A percentile compares a stretch with the other conserved stretches of the same genome.
Evolutionary conservation across 2,797 vertebrate genomes (phyloP).

Genomic region (Vireo griseus): DNA sequence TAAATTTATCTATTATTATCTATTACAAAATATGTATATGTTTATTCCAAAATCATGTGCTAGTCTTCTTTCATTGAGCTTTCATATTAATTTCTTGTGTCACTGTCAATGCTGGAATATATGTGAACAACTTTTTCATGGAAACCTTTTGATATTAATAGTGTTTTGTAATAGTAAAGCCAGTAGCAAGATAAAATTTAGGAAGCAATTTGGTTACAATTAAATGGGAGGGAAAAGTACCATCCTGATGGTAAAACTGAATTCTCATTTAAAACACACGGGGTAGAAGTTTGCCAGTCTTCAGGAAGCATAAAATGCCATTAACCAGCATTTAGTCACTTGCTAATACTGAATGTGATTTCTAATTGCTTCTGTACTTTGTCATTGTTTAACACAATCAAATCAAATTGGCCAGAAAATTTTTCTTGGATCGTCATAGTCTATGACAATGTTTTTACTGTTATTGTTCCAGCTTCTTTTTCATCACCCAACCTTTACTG

Average conservation of each 20-base stretch:
- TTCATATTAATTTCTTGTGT: not conserved
- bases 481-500: slow-evolving; percentile 66
- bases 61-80: not conserved
- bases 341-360: slow-evolving; percentile 36
- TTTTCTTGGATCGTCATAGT: slow-evolving; percentile 59
- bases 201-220: not conserved
- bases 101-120: not conserved
- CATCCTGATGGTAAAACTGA: not conserved
- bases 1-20: not conserved
- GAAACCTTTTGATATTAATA: not conserved
- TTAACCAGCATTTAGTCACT: slow-evolving; percentile 39
- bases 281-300: not conserved
- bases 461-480: slow-evolving; percentile 70
- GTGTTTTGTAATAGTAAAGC: not conserved
- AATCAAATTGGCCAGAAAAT: slow-evolving; percentile 74
- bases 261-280: not conserved
- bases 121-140: not conserved
- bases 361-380: slow-evolving; percentile 70
- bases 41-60: not conserved
- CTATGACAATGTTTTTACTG: slow-evolving; percentile 61
- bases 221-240: not conserved
- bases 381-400: slow-evolving; percentile 71
- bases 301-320: slow-evolving; percentile 29
- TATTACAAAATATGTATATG: accelerated
- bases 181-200: not conserved